Base-by-base conservation (phyloP, 2,888 invertebrate genomes). In the Philopedon plagiatum region DNA sequence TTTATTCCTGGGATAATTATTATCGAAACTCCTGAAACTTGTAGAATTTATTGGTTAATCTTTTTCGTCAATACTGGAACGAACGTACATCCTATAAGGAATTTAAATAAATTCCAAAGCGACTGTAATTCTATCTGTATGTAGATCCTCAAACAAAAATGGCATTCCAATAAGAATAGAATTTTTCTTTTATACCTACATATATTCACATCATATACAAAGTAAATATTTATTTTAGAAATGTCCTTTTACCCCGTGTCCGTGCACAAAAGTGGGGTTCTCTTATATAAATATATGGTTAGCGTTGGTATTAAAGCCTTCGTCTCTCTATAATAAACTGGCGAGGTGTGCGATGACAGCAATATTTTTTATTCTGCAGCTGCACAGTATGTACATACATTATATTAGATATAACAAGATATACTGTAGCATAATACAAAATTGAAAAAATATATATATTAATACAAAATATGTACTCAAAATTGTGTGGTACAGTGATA, bases 141-240 rank as follows among this genome's bases (percentile, higher is more conserved):
- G n/a, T n/a, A n/a, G n/a, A 32, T 37, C 23, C 57, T 11, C 21
- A 37, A 37, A 60, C 61, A 62, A 29, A 62, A 49, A 49, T 49
- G 32, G 7, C 46, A 46, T 46, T 62, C 46, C 32, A 46, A 62
- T 32, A 62, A 49, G 32, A 46, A 62, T 29, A 34, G 32, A 46
- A 62, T 46, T 62, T 62, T 62, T 62, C 26, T 9, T 18, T 26
- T 58, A 57, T 49, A 18, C 56, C 21, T 46, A 26, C 63, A 18
- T 63, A 44, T 49, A 71, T 71, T 61, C 54, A 57, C 66, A 19
- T 23, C 64, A 69, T 66, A 73, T 74, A 32, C 68, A 77, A 81
- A 83, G 80, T 80, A 85, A 85, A 85, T 85, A 85, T 85, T 85
- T 84, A 83, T 84, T 83, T 81, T 84, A 82, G 81, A 84, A 84